A percentile compares a stretch with the other conserved stretches of the same genome.
Evolutionary conservation across 2,113 vertebrate species (phyloP).

Genomic region (Anoura caudifer): DNA sequence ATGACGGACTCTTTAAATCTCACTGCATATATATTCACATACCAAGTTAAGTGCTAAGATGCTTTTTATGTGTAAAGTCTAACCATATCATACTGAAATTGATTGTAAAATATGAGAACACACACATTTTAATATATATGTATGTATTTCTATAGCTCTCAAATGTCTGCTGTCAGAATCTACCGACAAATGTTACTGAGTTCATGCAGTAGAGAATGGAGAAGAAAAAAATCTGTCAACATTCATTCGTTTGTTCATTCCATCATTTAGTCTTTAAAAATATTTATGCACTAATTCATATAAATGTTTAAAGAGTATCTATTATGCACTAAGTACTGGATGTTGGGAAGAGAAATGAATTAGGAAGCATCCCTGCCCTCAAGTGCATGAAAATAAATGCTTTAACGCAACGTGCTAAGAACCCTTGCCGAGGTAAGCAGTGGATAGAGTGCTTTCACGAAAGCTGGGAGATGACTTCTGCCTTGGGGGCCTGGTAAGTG

Average conservation of each 20-base stretch:
- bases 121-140: not conserved
- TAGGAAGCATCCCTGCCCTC: not conserved
- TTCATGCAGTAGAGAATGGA: not conserved
- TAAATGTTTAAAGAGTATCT: not conserved
- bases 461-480: not conserved
- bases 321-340: not conserved
- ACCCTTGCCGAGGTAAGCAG: not conserved
- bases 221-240: not conserved
- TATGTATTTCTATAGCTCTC: not conserved
- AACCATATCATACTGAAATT: not conserved
- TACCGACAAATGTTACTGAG: not conserved
- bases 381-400: not conserved
- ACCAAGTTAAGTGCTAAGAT: not conserved
- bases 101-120: not conserved
- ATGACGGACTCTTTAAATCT: not conserved
- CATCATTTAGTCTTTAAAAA: conserved; percentile 19
- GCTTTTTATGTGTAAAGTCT: not conserved
- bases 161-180: not conserved
- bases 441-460: not conserved
- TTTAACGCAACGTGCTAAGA: not conserved
- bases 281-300: not conserved
- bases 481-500: not conserved
- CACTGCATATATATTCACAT: not conserved
- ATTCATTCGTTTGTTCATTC: not conserved
- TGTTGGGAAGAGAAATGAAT: not conserved